Evolutionary conservation across 2,797 vertebrate genomes (phyloP).

Genomic region (Molossus molossus): DNA sequence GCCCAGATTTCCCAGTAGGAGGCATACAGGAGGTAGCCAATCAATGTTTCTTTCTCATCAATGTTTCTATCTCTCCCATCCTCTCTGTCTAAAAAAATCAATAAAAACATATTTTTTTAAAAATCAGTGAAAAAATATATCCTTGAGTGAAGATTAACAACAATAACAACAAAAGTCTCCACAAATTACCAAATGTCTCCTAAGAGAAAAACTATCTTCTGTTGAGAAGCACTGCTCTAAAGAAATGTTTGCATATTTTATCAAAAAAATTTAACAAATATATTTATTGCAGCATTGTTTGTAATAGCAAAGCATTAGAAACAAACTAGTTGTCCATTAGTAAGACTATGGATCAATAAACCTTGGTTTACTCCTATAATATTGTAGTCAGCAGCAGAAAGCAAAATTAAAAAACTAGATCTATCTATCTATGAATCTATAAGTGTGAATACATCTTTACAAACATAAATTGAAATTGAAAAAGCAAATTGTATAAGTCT

Average conservation of each 20-base stretch:
- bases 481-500: not conserved
- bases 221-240: not conserved
- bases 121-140: too few relatives aligned
- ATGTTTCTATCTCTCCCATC: too few relatives aligned
- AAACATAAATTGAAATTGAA: not conserved
- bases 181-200: not conserved
- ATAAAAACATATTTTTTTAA: too few relatives aligned
- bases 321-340: not conserved
- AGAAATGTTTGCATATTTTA: not conserved
- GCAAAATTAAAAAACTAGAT: not conserved
- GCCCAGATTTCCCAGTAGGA: too few relatives aligned
- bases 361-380: not conserved
- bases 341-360: not conserved
- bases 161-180: not conserved
- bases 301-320: constrained; percentile 38
- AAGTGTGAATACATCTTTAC: constrained; percentile 22
- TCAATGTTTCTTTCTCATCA: too few relatives aligned
- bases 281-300: not conserved
- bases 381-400: not conserved
- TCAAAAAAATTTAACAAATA: not conserved
- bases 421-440: not conserved
- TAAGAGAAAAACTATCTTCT: not conserved
- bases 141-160: too few relatives aligned
- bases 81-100: too few relatives aligned
- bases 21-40: too few relatives aligned